A percentile compares a stretch with the other conserved stretches of the same genome.
These are phyloP conservation scores for Atethmia centrago DNA, from an alignment of 2,888 invertebrate species.

Conservation along the genomic window DNA sequence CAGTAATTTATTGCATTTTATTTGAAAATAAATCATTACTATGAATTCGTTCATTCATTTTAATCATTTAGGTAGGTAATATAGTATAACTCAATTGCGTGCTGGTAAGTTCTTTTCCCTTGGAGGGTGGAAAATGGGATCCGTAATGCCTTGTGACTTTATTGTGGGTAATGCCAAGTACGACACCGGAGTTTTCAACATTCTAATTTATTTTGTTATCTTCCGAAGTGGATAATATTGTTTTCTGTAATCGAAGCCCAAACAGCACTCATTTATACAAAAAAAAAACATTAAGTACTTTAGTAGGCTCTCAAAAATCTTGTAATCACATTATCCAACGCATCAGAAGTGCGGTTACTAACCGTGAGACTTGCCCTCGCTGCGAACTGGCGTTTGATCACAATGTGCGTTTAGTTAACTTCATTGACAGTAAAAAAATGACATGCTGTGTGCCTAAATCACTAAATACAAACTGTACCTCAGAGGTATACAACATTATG, in stretches of 20 bases:
- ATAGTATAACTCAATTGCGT: conserved; percentile 1
- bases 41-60: too few species aligned
- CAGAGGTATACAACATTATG: too few species aligned
- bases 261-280: neutral
- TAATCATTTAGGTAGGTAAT: too few species aligned
- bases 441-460: too few species aligned
- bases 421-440: too few species aligned
- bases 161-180: neutral
- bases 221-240: neutral
- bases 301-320: neutral
- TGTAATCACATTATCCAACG: neutral
- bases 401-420: neutral
- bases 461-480: too few species aligned
- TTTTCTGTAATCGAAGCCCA: neutral
- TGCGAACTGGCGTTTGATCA: too few species aligned
- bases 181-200: too few species aligned
- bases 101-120: neutral
- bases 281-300: neutral
- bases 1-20: too few species aligned
- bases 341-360: neutral
- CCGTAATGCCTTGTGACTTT: neutral
- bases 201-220: neutral
- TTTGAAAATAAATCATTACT: too few species aligned
- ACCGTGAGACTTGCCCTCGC: too few species aligned
- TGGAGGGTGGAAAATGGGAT: conserved; percentile 6